phyloP scores from a whole-genome alignment of 1,140 invertebrate species.

The Drosophila funebris region DNA sequence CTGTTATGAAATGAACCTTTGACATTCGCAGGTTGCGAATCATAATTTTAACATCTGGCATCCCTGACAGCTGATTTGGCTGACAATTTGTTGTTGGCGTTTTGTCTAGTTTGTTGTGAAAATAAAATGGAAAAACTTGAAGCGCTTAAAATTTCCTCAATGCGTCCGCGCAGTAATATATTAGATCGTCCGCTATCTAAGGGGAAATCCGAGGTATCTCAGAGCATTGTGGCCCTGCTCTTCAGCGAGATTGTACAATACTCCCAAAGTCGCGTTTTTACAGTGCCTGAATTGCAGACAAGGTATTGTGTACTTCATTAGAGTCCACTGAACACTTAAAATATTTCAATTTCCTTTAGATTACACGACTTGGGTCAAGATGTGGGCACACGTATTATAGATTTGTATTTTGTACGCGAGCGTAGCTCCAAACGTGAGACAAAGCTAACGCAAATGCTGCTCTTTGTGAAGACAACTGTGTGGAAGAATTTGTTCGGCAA shows the following conservation, averaged over 20 bases:
- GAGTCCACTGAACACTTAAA: not conserved
- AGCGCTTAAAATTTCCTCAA: slow-evolving; percentile 81
- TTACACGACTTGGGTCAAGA: slow-evolving; percentile 96
- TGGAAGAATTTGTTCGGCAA: slow-evolving; percentile 99
- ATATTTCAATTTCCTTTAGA: slow-evolving; percentile 84
- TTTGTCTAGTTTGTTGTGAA: slow-evolving; percentile 20
- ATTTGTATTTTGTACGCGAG: slow-evolving; percentile 96
- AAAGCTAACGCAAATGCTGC: slow-evolving; percentile 96
- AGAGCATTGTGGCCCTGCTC: slow-evolving; percentile 96
- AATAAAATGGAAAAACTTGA: slow-evolving; percentile 78
- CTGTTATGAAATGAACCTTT: not conserved
- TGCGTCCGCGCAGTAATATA: slow-evolving; percentile 90
- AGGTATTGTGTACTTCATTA: slow-evolving; percentile 43
- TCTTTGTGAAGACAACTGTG: slow-evolving; percentile 97
- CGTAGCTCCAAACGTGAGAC: slow-evolving; percentile 97
- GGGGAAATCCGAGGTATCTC: slow-evolving; percentile 95
- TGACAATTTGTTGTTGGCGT: slow-evolving; percentile 4
- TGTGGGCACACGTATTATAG: slow-evolving; percentile 96
- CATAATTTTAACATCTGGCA: slow-evolving; percentile 4
- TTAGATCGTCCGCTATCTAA: slow-evolving; percentile 96
- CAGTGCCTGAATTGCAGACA: slow-evolving; percentile 95
- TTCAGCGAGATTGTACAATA: slow-evolving; percentile 99
- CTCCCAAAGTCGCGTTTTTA: slow-evolving; percentile 97
- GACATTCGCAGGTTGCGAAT: slow-evolving; percentile 8
- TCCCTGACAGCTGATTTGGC: slow-evolving; percentile 19